Evolutionary conservation across 2,888 invertebrate species (phyloP).

Genomic region (Escarpia spicata): DNA sequence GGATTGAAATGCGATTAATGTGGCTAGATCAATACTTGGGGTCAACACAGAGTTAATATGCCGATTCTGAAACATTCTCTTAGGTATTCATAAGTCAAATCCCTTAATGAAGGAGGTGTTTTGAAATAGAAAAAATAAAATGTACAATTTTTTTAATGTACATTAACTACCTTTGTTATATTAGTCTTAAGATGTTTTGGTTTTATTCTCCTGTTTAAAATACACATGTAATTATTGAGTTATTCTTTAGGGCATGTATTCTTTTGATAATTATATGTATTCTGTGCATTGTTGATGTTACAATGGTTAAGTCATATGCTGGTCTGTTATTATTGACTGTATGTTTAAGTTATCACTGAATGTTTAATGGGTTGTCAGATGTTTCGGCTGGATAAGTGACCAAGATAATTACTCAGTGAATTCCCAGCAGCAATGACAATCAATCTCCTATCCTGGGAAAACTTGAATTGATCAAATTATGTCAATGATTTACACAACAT

Average conservation of each 20-base stretch:
- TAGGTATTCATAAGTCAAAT: neutral
- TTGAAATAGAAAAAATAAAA: neutral
- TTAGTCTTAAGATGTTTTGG: neutral
- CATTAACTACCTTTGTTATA: neutral
- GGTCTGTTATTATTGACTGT: neutral
- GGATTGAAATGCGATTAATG: neutral
- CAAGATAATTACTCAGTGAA: neutral
- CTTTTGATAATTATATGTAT: too few species aligned
- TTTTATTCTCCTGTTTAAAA: neutral
- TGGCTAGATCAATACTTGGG: neutral
- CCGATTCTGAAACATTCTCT: neutral
- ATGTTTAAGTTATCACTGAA: neutral
- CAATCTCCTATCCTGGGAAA: neutral
- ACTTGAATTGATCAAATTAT: neutral
- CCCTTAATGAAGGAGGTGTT: neutral
- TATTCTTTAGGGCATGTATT: too few species aligned
- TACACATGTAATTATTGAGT: too few species aligned
- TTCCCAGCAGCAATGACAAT: neutral
- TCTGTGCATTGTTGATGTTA: neutral
- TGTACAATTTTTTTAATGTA: neutral
- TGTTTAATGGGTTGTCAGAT: neutral
- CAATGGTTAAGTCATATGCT: neutral
- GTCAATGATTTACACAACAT: neutral
- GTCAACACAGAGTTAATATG: neutral
- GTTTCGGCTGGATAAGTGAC: neutral